These are phyloP conservation scores for Pocillopora meandrina DNA, from an alignment of 92 coral and sea anemone species.

Conservation along the genomic window DNA sequence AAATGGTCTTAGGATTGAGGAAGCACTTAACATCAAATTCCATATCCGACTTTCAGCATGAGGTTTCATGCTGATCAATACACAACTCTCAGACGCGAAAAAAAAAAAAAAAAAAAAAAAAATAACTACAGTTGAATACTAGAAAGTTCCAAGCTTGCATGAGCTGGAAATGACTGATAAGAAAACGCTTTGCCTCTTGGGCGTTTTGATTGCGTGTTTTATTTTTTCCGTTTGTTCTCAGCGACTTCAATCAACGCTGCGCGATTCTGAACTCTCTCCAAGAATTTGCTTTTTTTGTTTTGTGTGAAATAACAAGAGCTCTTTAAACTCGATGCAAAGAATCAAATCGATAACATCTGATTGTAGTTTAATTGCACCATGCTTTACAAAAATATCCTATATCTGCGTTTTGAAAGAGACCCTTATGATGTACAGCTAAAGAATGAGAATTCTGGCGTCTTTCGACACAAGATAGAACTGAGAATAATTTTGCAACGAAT, in stretches of 20 bases:
- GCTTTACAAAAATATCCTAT: neutral
- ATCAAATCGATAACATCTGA: neutral
- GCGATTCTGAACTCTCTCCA: slow-evolving; percentile 3
- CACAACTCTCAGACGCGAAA: no score
- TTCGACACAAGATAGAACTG: no score
- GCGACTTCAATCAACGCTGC: neutral
- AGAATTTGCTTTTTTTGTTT: neutral
- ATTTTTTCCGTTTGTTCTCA: neutral
- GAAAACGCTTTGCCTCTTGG: neutral
- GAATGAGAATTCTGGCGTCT: neutral
- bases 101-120: no score
- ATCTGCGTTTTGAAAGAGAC: neutral
- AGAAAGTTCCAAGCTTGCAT: no score
- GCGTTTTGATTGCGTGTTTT: neutral
- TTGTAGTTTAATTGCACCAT: neutral
- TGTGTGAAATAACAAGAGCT: no score
- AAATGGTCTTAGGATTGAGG: no score
- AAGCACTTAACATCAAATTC: no score
- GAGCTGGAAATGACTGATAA: neutral
- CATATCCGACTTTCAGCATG: no score
- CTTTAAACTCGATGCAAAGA: neutral
- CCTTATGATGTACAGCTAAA: neutral
- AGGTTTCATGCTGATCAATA: no score
- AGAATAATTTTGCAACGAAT: no score
- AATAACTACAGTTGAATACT: no score